These are phyloP conservation scores for Amphimedon queenslandica DNA, from an alignment of 37 sponge, comb jelly and placozoan species.

Conservation along the genomic window DNA sequence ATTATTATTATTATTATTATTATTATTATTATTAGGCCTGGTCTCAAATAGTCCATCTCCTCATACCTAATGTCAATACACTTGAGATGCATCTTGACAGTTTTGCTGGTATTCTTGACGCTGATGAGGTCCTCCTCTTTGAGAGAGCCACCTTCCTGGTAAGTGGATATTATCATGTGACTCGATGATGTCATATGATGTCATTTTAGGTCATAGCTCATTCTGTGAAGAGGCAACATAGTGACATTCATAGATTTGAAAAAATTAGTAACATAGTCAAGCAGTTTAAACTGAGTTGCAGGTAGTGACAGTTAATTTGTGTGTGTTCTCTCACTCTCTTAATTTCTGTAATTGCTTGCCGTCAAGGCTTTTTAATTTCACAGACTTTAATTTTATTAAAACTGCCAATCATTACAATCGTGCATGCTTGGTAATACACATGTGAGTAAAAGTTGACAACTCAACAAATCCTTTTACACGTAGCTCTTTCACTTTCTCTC, in stretches of 20 bases:
- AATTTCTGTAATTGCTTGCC: background rate
- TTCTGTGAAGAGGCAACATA: slow-evolving; percentile 76
- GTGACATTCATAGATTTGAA: slow-evolving; percentile 91
- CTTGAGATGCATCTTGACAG: slow-evolving; percentile 81
- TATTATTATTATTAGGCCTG: slow-evolving; percentile 95
- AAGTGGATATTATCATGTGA: slow-evolving; percentile 1
- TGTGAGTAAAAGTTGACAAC: too few relatives aligned
- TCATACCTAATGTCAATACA: slow-evolving; percentile 90
- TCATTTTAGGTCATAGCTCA: slow-evolving; percentile 84
- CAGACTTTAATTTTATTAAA: too few relatives aligned
- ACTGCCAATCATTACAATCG: too few relatives aligned
- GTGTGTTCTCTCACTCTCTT: background rate
- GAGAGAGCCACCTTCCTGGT: slow-evolving; percentile 99
- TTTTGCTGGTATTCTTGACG: slow-evolving; percentile 92
- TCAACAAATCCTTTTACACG: too few relatives aligned
- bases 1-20: background rate
- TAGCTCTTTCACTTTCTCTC: too few relatives aligned
- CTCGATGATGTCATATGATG: background rate
- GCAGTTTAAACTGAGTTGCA: slow-evolving; percentile 99
- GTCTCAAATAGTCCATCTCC: slow-evolving; percentile 94
- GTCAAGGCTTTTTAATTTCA: too few relatives aligned
- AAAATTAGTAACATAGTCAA: slow-evolving; percentile 99
- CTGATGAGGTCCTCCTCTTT: slow-evolving; percentile 98
- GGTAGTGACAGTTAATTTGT: slow-evolving; percentile 38
- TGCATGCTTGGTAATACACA: too few relatives aligned